Base-by-base conservation (phyloP, 1,140 invertebrate genomes). In the Solenopsis fugax region DNA sequence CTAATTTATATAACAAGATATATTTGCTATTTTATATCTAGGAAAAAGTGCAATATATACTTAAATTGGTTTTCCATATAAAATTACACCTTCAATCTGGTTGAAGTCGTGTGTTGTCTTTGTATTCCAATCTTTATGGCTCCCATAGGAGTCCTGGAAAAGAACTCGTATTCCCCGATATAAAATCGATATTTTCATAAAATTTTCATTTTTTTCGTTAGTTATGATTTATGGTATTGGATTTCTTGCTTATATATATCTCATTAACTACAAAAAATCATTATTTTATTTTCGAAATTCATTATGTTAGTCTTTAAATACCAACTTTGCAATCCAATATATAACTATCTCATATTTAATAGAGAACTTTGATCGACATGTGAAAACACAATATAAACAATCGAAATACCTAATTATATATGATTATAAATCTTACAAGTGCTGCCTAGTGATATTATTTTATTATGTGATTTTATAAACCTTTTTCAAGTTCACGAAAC, bases 161-260 rank as follows among this genome's bases (percentile, higher is more conserved):
- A 65, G 29, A 4, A 67, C 29, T 80, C 50, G 71, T 54, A 73
- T 52, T 34, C 24, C 41, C 10, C 21, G 24, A 77, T 48, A 77
- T 64, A 77, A 24, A 45, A 77, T 77, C 37, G 58, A 78, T 65
- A 78, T 78, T 78, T 78, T 78, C 58, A 52, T 34, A 65, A 65
- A 64, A 65, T 65, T 48, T 80, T 67, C 37, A 37, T 80, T 80
- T 78, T 50, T 69, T 54, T 76, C 10, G n/a, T 81, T 69, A 41
- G 10, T 41, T 41, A 29, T 16, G 48, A 81, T 81, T 69, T 34
- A 81, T 7, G 37, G 9, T 5, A 71, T 81, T 45, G 48, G 3
- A 71, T 41, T 80, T 65, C 10, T 52, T 37, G 45, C 16, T 29
- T 69, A n/a, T n/a, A n/a, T n/a, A 52, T 69, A 69, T 54, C 1